Base-by-base conservation (phyloP, 2,888 invertebrate genomes). In the Ichneumon xanthorius region DNA sequence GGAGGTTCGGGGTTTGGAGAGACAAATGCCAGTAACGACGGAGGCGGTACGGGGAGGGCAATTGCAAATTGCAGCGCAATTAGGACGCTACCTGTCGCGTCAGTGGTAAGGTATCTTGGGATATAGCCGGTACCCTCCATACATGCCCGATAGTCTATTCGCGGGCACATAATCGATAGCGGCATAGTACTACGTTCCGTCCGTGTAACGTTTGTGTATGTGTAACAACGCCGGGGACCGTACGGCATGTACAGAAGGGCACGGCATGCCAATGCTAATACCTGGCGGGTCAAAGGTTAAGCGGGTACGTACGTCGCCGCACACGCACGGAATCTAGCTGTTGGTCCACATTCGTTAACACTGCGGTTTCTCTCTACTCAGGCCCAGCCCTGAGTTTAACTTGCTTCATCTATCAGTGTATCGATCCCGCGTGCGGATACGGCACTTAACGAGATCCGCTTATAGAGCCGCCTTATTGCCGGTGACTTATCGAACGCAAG, bases 11-110 rank as follows among this genome's bases (percentile, higher is more conserved):
- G 30, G 81, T 33, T 81, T 4, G 68, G 55, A 67, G 75, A 82
- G 67, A 85, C 85, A 85, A 82, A 82, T 85, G 82, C 72, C 80
- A 80, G 82, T 85, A 80, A 85, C 77, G 85, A 77, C 76, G 77
- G 53, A 40, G 61, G 72, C 78, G 76, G 79, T 26, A 40, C 45
- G 40, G 79, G 48, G 50, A 63, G 50, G 50, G 79, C 71, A 71
- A 67, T 65, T 79, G 72, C 85, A 82, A 85, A 85, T 85, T 82
- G 82, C 85, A 78, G 80, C 76, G 80, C 82, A 85, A 85, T 85
- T 85, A 85, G 80, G 82, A 80, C 63, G 75, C 76, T 82, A 81
- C 82, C 85, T 79, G 85, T 85, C 79, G 82, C 80, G 63, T 82
- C 82, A 82, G 68, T 80, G 82, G 71, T 61, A 80, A 82, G 79